These are phyloP conservation scores for rat (Rattus norvegicus) DNA, from an alignment of 2,113 vertebrate species.

Conservation along the genomic window GRCr8 NC_086034.1:37584501-37585000, in stretches of 20 bases:
- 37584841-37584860: not conserved
- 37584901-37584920: not conserved
- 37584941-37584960: not conserved
- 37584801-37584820: not conserved
- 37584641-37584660: not conserved
- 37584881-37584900: not conserved
- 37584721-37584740: not conserved
- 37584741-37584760: not conserved
- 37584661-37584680: not conserved
- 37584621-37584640: not conserved
- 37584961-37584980: not conserved
- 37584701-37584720: not conserved
- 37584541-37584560: slow-evolving; percentile 25
- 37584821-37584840: not conserved
- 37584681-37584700: not conserved
- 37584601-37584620: not conserved
- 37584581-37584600: not conserved
- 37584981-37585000: not conserved
- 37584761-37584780: not conserved
- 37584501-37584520: not conserved
- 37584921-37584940: not conserved
- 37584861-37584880: not conserved
- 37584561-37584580: not conserved
- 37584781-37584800: not conserved
- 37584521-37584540: slow-evolving; percentile 16